These are phyloP conservation scores for Acromyrmex charruanus DNA, from an alignment of 1,140 invertebrate species.

Conservation along the genomic window DNA sequence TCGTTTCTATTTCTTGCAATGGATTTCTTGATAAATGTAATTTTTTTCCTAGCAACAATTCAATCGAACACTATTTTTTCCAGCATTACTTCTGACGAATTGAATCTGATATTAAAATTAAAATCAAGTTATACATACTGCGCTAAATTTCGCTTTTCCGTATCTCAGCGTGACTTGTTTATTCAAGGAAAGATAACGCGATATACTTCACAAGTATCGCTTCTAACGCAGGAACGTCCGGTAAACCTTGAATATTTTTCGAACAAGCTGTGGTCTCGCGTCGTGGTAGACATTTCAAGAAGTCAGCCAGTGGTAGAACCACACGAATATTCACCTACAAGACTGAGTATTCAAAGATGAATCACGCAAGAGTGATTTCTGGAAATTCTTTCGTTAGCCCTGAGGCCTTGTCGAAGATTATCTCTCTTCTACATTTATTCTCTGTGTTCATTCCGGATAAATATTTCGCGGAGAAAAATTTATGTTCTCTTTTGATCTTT, in stretches of 20 bases:
- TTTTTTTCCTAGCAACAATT: not conserved
- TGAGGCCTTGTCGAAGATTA: not conserved
- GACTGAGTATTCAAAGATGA: slow-evolving; percentile 42
- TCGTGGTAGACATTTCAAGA: slow-evolving; percentile 23
- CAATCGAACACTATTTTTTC: not conserved
- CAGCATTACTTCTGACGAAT: not conserved
- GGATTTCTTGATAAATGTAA: too few relatives aligned
- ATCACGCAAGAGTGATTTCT: slow-evolving; percentile 45
- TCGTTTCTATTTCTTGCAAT: too few relatives aligned
- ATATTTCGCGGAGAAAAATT: not conserved
- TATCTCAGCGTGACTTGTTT: not conserved
- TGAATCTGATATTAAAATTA: not conserved
- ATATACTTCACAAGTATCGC: not conserved
- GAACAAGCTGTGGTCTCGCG: not conserved
- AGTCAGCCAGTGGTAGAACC: not conserved
- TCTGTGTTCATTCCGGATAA: not conserved
- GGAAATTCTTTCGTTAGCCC: slow-evolving; percentile 36
- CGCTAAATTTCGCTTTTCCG: not conserved
- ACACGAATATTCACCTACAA: slow-evolving; percentile 27
- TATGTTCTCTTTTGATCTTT: not conserved
- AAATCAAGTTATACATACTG: not conserved
- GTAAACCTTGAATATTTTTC: slow-evolving; percentile 45
- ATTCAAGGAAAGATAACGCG: not conserved
- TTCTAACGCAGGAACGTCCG: not conserved
- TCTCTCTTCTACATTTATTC: not conserved